Base-by-base conservation (phyloP, 2,797 vertebrate genomes). In the Macropodus opercularis region DNA sequence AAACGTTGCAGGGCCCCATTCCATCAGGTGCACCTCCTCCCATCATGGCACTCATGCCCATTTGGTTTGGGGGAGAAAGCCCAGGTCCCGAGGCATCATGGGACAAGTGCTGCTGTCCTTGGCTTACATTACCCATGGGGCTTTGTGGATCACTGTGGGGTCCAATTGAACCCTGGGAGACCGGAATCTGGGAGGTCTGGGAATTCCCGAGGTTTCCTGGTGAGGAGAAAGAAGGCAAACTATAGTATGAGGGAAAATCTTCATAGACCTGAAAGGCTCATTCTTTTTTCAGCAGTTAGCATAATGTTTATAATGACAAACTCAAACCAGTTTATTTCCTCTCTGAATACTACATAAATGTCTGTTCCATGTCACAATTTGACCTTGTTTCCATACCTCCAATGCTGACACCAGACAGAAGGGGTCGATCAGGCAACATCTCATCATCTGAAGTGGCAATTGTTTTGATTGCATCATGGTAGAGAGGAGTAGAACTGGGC, bases 381-480 rank as follows among this genome's bases (percentile, higher is more conserved):
- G 0, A 8, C 1, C 7, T 29, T 22, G 11, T 55, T 61, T 61
- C 61, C 73, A 22, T 86, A 98, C 96, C 96, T 91, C 94, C 89
- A 75, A 96, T 94, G 72, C 88, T 94, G 61, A 95, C 94, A 9
- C 95, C 94, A 0, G 96, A 93, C 1, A 97, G 90, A 70, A 98
- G 92, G 35, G 96, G 94, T 75, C 96, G 93, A 72, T 99, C 97
- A 0, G 96, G 93, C 40, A 96, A 77, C 90, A 98, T 93, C 85
- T 99, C 98, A 0, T 99, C 98, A 3, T 99, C 98, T 0, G 97
- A 99, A 61, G 96, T 96, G 88, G 97, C 96, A 1, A 99, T 98
- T 61, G 97, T 99, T 92, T 99, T 99, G 91, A 99, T 99, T 80
- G 98, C 96, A 6, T 99, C 98, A 79, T 99, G 98, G 90, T 99